Evolutionary conservation across 2,113 vertebrate species (phyloP), one percentile per base, ranked within the genome.

Genomic region (Paramisgurnus dabryanus): DNA sequence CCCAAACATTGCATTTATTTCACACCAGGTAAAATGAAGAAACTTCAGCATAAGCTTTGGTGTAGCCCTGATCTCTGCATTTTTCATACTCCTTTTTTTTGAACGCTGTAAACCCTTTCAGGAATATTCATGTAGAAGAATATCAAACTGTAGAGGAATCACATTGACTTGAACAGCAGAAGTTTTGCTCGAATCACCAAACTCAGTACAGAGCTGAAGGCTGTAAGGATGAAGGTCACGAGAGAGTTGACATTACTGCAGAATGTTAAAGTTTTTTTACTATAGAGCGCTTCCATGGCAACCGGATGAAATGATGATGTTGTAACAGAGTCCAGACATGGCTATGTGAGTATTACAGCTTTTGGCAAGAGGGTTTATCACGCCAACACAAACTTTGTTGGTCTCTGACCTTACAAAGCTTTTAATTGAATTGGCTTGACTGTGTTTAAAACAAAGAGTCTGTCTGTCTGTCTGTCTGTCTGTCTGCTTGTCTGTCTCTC

Each of bases 391-490:
- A 53, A 53, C 9, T 53, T 53, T 53, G 49, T 53, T 12, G 43
- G 43, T 45, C 6, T 45, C 8, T 45, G 43, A 45, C 8, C 43
- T 45, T 5, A 5, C 8, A 7, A 45, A 8, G 43, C 43, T 45
- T 45, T 45, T 13, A 50, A 11, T 10, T 50, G 49, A 53, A 53
- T 12, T 12, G 3, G 11, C 11, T 53, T 18, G 18, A 8, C 4
- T 3, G 13, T 27, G 27, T 34, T 34, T 34, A 34, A 34, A 34
- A 34, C 27, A 34, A 34, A 34, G 27, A 34, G 27, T 17, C 3
- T 71, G 27, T 73, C 49, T 53, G 1, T 76, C 22, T 67, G 6
- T 76, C 22, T 67, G 6, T 53, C 47, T 66, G 7, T 82, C 47
- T 66, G 5, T 82, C 27, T 34, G 27, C 27, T 34, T 34, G 3